These are phyloP conservation scores for Catagonus wagneri DNA, from an alignment of 2,113 vertebrate species.

Conservation along the genomic window DNA sequence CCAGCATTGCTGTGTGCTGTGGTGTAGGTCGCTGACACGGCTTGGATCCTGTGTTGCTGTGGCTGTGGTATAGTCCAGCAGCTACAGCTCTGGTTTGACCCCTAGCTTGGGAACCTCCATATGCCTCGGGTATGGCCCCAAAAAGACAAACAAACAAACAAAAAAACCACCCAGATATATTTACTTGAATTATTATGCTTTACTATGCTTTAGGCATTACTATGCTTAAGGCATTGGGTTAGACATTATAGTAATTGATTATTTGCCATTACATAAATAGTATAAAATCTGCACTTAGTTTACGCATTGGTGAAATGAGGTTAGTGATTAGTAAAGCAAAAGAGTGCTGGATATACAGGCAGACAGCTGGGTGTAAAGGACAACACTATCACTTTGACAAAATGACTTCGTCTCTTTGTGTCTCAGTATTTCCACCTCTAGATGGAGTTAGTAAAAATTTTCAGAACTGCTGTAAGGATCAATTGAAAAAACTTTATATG, in stretches of 20 bases:
- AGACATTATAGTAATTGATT: not conserved
- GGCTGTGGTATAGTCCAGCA: too few species aligned
- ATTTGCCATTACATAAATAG: not conserved
- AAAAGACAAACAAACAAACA: too few species aligned
- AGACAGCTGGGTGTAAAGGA: not conserved
- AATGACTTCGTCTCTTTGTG: not conserved
- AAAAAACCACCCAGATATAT: too few species aligned
- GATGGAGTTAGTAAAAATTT: not conserved
- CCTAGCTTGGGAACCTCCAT: too few species aligned
- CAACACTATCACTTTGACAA: not conserved
- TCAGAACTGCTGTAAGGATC: not conserved
- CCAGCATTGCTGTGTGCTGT: too few species aligned
- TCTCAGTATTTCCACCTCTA: not conserved
- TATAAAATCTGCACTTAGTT: slow-evolving; percentile 2
- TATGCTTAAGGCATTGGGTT: not conserved
- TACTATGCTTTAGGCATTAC: not conserved
- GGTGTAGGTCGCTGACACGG: too few species aligned
- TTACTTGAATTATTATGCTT: too few species aligned
- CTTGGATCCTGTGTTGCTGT: too few species aligned
- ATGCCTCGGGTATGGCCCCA: too few species aligned
- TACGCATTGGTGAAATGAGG: not conserved
- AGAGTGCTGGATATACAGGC: not conserved
- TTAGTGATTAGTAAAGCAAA: not conserved
- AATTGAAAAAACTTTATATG: not conserved
- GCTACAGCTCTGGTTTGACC: too few species aligned